Conservation (phyloP, 2,113 vertebrate genomes). For the Rhea pennata region DNA sequence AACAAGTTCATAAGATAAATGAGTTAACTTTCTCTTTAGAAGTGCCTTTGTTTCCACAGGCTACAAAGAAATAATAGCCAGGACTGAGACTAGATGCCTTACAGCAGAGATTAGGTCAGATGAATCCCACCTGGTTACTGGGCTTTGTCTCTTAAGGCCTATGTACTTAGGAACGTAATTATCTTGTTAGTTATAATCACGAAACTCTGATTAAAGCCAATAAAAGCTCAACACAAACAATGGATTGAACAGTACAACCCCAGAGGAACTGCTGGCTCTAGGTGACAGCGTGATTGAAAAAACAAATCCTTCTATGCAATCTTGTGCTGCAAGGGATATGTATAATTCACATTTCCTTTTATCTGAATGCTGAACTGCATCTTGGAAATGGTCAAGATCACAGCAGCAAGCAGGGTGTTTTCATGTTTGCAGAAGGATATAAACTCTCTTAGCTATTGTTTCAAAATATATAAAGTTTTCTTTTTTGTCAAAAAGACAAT, state of each 20-base stretch:
- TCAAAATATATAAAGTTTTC: not conserved
- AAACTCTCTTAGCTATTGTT: not conserved
- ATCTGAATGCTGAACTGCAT: not conserved
- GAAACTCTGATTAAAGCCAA: slow-evolving; percentile 34
- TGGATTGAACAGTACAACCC: not conserved
- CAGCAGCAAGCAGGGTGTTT: not conserved
- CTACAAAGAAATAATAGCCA: not conserved
- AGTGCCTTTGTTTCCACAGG: not conserved
- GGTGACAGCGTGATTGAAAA: not conserved
- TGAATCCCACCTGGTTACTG: slow-evolving; percentile 30
- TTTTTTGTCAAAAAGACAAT: not conserved
- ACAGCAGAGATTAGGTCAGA: slow-evolving; percentile 7
- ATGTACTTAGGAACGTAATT: not conserved
- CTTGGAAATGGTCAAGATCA: not conserved
- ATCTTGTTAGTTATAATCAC: slow-evolving; percentile 30
- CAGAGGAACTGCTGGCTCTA: not conserved
- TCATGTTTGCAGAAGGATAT: not conserved
- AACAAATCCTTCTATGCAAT: not conserved
- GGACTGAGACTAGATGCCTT: not conserved
- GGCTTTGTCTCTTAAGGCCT: not conserved
- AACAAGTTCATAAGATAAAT: not conserved
- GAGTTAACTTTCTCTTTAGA: not conserved
- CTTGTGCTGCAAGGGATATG: not conserved
- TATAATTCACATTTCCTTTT: not conserved
- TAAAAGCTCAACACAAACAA: slow-evolving; percentile 1